Evolutionary conservation across 2,888 invertebrate species (phyloP), one percentile per base, ranked within the genome.

Genomic region (Luffia ferchaultella): DNA sequence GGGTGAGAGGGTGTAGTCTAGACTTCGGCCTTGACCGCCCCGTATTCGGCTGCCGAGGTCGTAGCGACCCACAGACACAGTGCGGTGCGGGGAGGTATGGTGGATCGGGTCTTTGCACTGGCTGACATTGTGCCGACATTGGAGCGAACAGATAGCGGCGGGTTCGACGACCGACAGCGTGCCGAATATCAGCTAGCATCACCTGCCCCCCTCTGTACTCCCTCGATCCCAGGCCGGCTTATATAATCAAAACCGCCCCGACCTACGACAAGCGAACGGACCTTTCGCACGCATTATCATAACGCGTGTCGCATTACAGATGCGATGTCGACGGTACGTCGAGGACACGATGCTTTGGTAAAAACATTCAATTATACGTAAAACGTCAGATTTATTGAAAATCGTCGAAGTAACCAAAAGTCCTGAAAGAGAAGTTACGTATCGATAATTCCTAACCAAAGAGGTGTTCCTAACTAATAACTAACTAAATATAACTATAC

Each of bases 61-160:
- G 73, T 56, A 52, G 60, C 73, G 72, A 69, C 73, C 73, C 69
- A 76, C 69, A 74, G 69, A 75, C 76, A 76, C 73, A 78, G 58
- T 78, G 66, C 60, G 63, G 15, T 63, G 61, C 71, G 65, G 60
- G 68, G 69, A 68, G 60, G 62, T 68, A 64, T 63, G 79, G 64
- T 76, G 79, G 78, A 12, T 12, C 5, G 30, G 30, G 30, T 30
- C 30, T 30, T 30, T 12, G 30, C 30, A 30, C 30, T 30, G 30
- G 30, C 12, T 78, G 82, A 82, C 82, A 78, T 83, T 82, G 80
- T 66, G 70, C 67, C 77, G 80, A 72, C 80, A 76, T 80, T 82
- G 75, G 69, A 42, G 65, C 73, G 72, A 68, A 75, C 73, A 79
- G 82, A 82, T 82, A 83, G 77, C 77, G n/a, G 64, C 62, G 68